Evolutionary conservation across 2,797 vertebrate species (phyloP), one percentile per base, ranked within the genome.

Genomic region (Neomorphus geoffroyi): DNA sequence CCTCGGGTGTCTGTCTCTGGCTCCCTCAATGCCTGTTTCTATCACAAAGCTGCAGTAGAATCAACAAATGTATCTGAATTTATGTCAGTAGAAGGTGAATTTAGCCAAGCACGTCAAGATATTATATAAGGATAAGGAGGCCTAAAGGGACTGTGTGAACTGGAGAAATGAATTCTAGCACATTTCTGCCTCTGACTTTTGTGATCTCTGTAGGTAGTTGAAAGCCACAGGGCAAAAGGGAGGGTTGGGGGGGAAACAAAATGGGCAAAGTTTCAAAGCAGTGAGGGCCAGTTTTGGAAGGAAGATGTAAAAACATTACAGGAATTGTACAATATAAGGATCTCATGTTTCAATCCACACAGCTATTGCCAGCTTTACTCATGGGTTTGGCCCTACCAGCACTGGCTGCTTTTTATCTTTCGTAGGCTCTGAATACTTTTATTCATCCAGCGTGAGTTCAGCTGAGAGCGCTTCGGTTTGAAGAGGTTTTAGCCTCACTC

Each of bases 41-140:
- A 18, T 41, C 69, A 90, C 75, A 83, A 67, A 86, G 64, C 95
- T 80, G 57, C 65, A 23, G 69, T 1, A 79, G 85, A 71, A 88
- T 77, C 75, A 65, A 45, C 62, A 71, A 74, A 82, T 9, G 30
- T 51, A 11, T 35, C 82, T 69, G 82, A 57, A 74, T 88, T 88
- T 78, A 4, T 50, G 62, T 75, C 13, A 6, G 81, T n/a, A 51
- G 43, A 41, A 78, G 61, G 53, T 78, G 65, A 79, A 83, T 93
- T 89, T 74, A 78, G 85, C 93, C 77, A 69, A 83, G 81, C 50
- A 65, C 72, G 67, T 88, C 61, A 85, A 91, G 92, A 87, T 71
- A 69, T 35, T 53, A 2, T 9, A 13, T 17, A 80, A 72, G 86
- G 81, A 28, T 33, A 91, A 71, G 39, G 51, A 74, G 50, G 69